These are phyloP conservation scores for Junco hyemalis DNA, from an alignment of 2,113 vertebrate species.

Conservation along the genomic window DNA sequence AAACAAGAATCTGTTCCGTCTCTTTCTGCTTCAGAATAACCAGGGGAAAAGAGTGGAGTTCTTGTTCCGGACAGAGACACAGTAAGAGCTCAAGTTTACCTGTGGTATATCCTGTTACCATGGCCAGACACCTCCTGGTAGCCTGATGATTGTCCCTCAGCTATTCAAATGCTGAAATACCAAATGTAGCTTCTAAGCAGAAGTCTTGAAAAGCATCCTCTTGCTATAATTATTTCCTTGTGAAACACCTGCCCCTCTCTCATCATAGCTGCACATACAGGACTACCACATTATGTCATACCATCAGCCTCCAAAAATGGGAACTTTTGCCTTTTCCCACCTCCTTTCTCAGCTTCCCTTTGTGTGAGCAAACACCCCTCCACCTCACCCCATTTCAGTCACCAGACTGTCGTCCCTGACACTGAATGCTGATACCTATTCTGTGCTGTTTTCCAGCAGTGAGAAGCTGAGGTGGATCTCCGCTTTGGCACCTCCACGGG, in stretches of 20 bases:
- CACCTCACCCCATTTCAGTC: background rate
- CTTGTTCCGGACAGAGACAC: constrained; percentile 87
- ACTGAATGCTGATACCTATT: background rate
- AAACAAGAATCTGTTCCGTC: constrained; percentile 90
- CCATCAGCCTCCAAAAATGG: background rate
- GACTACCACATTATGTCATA: background rate
- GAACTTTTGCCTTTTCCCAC: background rate
- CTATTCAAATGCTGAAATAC: background rate
- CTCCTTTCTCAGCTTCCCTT: background rate
- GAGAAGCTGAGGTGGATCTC: constrained; percentile 97
- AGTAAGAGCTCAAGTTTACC: constrained; percentile 77
- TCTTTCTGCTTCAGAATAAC: constrained; percentile 78
- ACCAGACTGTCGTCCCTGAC: background rate
- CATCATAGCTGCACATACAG: background rate
- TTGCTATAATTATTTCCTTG: background rate
- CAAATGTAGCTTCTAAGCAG: background rate
- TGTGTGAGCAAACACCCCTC: background rate
- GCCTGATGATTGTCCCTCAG: background rate
- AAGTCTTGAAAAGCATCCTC: background rate
- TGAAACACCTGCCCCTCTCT: background rate
- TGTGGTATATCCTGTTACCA: background rate
- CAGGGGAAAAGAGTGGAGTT: constrained; percentile 75
- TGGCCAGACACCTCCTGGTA: background rate
- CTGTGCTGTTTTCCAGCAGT: constrained; percentile 77
- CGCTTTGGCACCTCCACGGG: constrained; percentile 80